Percentiles rank a stretch among this genome's conserved stretches.
These are phyloP conservation scores for Rhaphigaster nebulosa DNA, from an alignment of 2,888 invertebrate species.

Conservation along the genomic window DNA sequence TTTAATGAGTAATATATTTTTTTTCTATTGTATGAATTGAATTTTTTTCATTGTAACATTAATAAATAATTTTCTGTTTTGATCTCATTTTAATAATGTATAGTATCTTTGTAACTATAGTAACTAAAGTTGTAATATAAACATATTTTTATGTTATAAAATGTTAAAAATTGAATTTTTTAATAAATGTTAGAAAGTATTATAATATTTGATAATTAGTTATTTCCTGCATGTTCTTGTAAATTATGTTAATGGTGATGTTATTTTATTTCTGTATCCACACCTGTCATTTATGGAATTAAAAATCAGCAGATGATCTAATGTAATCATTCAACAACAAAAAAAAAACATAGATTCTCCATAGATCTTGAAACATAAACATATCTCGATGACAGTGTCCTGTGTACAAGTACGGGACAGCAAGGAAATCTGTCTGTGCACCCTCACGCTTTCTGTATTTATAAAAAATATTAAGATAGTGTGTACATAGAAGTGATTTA, in stretches of 20 bases:
- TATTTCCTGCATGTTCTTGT: background rate
- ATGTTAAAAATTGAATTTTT: slow-evolving; percentile 20
- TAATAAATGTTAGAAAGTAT: slow-evolving; percentile 11
- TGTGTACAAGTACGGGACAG: slow-evolving; percentile 51
- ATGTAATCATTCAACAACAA: no score
- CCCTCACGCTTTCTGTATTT: slow-evolving; percentile 56
- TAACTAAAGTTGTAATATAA: background rate
- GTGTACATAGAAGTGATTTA: no score
- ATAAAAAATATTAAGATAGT: background rate
- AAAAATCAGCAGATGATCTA: no score
- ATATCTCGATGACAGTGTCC: slow-evolving; percentile 32
- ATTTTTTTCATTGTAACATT: background rate
- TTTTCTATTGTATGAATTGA: background rate
- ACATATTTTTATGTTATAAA: background rate
- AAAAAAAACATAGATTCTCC: no score
- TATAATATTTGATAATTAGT: background rate
- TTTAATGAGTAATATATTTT: background rate
- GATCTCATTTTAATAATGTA: background rate
- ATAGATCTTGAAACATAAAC: background rate
- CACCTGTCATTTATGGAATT: no score
- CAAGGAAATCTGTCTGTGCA: slow-evolving; percentile 43
- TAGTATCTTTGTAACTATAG: background rate
- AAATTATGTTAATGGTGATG: background rate
- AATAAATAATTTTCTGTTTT: slow-evolving; percentile 8
- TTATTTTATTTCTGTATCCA: background rate